phyloP scores from a whole-genome alignment of 2,113 vertebrate species.

The Sinocyclocheilus maitianheensis region DNA sequence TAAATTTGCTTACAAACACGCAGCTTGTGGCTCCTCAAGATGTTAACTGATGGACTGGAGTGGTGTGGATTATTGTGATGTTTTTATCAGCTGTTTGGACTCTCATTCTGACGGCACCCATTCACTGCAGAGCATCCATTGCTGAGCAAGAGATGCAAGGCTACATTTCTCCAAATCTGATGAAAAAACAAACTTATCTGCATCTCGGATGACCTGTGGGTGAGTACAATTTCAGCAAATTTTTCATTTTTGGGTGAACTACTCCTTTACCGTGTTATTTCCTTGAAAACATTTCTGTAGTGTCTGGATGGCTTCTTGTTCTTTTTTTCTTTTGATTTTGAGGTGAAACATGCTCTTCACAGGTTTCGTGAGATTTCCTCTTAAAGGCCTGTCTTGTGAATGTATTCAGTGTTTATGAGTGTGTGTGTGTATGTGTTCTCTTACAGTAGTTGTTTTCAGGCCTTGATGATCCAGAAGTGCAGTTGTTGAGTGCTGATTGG shows the following conservation, averaged over 20 bases:
- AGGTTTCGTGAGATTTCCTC: not conserved
- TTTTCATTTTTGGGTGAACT: not conserved
- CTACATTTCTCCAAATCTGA: not conserved
- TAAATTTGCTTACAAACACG: not conserved
- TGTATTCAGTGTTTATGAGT: conserved; percentile 22
- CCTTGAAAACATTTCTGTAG: too few relatives aligned
- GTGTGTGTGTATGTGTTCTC: conserved; percentile 27
- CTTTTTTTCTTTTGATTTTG: not conserved
- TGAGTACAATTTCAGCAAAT: not conserved
- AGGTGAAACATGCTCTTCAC: not conserved
- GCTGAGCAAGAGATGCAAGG: not conserved
- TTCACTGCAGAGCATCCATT: not conserved
- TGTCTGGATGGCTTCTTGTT: too few relatives aligned
- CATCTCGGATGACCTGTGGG: not conserved
- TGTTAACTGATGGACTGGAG: not conserved
- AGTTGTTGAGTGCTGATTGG: not conserved
- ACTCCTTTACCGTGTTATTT: too few relatives aligned
- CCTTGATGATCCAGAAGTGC: not conserved
- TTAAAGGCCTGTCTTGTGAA: conserved; percentile 14
- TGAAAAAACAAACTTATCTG: not conserved
- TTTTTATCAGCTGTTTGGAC: not conserved
- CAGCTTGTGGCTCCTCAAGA: not conserved
- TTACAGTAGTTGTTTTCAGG: not conserved
- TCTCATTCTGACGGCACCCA: not conserved
- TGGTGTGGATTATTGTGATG: not conserved